Conservation (phyloP, 2,113 vertebrate genomes). For the Antennarius striatus region DNA sequence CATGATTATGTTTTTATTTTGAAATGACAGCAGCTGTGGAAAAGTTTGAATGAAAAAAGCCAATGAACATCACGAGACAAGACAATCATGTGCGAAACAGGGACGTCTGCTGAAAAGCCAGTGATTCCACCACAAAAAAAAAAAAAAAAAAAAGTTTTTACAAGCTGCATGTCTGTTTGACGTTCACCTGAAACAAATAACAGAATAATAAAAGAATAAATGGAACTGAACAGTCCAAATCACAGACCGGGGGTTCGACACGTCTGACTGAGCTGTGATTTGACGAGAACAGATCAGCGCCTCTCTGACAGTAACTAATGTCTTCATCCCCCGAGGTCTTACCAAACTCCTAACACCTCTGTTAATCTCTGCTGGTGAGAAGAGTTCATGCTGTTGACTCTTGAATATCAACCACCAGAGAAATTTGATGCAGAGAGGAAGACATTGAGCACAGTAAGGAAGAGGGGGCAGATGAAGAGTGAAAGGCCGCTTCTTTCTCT, state of each 20-base stretch:
- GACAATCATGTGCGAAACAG: constrained; percentile 53
- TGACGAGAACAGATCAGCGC: constrained; percentile 52
- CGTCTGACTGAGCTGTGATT: constrained; percentile 38
- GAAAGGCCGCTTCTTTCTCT: constrained; percentile 6
- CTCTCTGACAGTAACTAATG: constrained; percentile 24
- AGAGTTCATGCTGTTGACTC: constrained; percentile 29
- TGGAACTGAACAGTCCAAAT: constrained; percentile 16
- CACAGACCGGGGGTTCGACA: constrained; percentile 26
- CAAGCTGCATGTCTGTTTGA: not conserved
- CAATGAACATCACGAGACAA: constrained; percentile 62
- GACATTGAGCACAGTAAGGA: not conserved
- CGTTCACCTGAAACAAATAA: constrained; percentile 26
- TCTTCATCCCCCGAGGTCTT: constrained; percentile 1
- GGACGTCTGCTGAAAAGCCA: too few relatives aligned
- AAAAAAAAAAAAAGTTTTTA: too few relatives aligned
- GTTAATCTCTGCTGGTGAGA: constrained; percentile 38
- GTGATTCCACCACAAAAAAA: constrained; percentile 1
- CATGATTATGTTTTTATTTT: constrained; percentile 30
- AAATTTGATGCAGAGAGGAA: constrained; percentile 1
- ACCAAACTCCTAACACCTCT: constrained; percentile 15
- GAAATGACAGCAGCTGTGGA: constrained; percentile 12
- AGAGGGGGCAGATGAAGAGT: constrained; percentile 13
- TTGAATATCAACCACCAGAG: constrained; percentile 21
- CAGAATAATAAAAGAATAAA: constrained; percentile 6
- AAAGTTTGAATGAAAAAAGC: constrained; percentile 26